Percentiles rank a stretch among this genome's conserved stretches.
These are phyloP conservation scores for Acronicta leporina DNA, from an alignment of 2,888 invertebrate species.

Conservation along the genomic window DNA sequence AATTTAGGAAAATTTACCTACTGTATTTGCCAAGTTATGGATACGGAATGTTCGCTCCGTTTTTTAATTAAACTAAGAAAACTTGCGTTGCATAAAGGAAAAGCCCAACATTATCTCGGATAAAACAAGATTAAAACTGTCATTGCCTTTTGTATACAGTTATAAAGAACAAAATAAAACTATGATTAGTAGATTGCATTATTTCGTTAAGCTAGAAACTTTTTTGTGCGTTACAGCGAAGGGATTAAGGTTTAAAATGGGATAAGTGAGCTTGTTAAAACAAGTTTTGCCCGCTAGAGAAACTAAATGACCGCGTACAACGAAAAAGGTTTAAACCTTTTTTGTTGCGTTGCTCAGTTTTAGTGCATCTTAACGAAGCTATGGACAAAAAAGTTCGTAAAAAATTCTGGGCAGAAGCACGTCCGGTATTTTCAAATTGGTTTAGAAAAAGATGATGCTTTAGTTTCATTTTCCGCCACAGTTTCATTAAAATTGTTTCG, in stretches of 20 bases:
- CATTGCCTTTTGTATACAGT: slow-evolving; percentile 31
- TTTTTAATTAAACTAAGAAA: slow-evolving; percentile 11
- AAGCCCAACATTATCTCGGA: slow-evolving; percentile 14
- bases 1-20: background rate
- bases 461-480: slow-evolving; percentile 29
- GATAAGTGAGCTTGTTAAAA: slow-evolving; percentile 25
- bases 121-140: slow-evolving; percentile 39
- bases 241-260: slow-evolving; percentile 36
- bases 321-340: slow-evolving; percentile 43
- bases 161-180: slow-evolving; percentile 45
- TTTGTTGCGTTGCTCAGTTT: slow-evolving; percentile 56
- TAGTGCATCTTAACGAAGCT: slow-evolving; percentile 65
- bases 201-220: slow-evolving; percentile 3
- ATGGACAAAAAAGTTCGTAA: slow-evolving; percentile 40
- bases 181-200: slow-evolving; percentile 38
- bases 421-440: slow-evolving; percentile 34
- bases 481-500: slow-evolving; percentile 33
- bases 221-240: slow-evolving; percentile 7
- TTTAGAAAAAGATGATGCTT: slow-evolving; percentile 28
- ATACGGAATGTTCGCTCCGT: background rate
- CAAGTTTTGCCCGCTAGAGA: slow-evolving; percentile 43
- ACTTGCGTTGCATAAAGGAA: slow-evolving; percentile 11
- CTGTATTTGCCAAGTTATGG: background rate
- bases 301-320: slow-evolving; percentile 49
- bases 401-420: slow-evolving; percentile 25